A percentile compares a stretch with the other conserved stretches of the same genome.
Evolutionary conservation across 2,797 vertebrate species (phyloP).

Genomic region (Selene dorsalis): DNA sequence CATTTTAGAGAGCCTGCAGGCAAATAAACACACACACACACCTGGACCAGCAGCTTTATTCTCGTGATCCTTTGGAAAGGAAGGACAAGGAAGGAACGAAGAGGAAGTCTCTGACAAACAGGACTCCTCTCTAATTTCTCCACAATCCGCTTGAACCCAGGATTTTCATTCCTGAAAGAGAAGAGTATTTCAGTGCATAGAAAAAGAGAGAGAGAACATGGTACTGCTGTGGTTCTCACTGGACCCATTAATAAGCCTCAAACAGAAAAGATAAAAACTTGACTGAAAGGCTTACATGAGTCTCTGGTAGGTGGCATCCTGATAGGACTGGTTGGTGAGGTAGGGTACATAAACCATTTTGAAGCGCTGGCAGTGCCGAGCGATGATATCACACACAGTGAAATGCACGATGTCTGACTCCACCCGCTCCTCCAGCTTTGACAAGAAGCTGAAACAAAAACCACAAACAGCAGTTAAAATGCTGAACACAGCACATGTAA

Average conservation of each 20-base stretch:
- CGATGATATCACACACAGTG: slow-evolving; percentile 92
- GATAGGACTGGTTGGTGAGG: slow-evolving; percentile 98
- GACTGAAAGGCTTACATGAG: slow-evolving; percentile 87
- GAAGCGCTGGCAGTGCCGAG: slow-evolving; percentile 89
- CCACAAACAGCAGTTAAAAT: not conserved
- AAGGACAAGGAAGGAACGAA: slow-evolving; percentile 97
- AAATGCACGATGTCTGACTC: slow-evolving; percentile 91
- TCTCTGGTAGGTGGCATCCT: slow-evolving; percentile 94
- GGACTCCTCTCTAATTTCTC: slow-evolving; percentile 91
- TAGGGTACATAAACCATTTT: slow-evolving; percentile 94
- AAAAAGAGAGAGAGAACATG: not conserved
- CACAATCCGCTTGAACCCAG: slow-evolving; percentile 89
- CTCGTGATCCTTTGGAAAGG: slow-evolving; percentile 98
- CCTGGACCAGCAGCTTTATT: slow-evolving; percentile 96
- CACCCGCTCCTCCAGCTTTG: slow-evolving; percentile 93
- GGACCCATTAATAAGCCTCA: not conserved
- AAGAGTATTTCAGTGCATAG: not conserved
- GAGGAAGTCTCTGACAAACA: slow-evolving; percentile 93
- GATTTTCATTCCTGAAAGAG: slow-evolving; percentile 87
- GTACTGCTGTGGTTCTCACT: not conserved
- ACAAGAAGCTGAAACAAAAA: slow-evolving; percentile 88
- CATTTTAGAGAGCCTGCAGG: slow-evolving; percentile 1
- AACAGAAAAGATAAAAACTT: not conserved
- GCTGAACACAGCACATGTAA: not conserved
- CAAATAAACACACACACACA: slow-evolving; percentile 53